phyloP scores from a whole-genome alignment of 2,797 vertebrate species.

The Liparis tanakae region DNA sequence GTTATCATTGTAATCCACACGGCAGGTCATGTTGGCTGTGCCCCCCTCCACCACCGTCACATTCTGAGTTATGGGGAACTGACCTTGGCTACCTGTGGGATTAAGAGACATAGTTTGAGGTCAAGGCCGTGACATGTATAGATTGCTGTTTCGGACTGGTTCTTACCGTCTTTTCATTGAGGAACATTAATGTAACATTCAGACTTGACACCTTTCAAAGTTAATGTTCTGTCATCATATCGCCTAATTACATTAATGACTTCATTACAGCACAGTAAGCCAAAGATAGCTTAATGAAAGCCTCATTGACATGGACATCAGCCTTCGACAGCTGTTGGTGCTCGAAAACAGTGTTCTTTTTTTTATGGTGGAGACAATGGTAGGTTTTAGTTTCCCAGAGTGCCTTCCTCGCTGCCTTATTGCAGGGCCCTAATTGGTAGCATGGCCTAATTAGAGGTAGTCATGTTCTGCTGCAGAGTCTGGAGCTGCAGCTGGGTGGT shows the following conservation, averaged over 20 bases:
- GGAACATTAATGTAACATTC: constrained; percentile 39
- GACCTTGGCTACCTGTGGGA: constrained; percentile 82
- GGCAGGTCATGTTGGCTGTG: constrained; percentile 97
- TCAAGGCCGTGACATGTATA: constrained; percentile 46
- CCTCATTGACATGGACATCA: constrained; percentile 34
- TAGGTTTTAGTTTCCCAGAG: constrained; percentile 60
- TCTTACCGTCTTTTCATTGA: constrained; percentile 22
- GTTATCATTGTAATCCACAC: constrained; percentile 99
- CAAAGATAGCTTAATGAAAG: constrained; percentile 39
- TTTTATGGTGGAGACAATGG: constrained; percentile 56
- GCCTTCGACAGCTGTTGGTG: constrained; percentile 47
- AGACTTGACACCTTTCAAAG: constrained; percentile 41
- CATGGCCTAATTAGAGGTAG: constrained; percentile 83
- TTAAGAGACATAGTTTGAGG: constrained; percentile 56
- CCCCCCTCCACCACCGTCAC: constrained; percentile 96
- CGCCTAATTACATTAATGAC: constrained; percentile 30
- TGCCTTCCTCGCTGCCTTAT: constrained; percentile 66
- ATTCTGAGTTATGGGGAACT: constrained; percentile 97
- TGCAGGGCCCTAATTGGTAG: constrained; percentile 80
- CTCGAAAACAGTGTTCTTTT: constrained; percentile 41
- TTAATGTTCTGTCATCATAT: constrained; percentile 34
- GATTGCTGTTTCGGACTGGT: constrained; percentile 19
- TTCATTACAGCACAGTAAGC: constrained; percentile 40
- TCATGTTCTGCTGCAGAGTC: constrained; percentile 78
- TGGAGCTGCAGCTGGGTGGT: constrained; percentile 79